Percentiles rank a stretch among this genome's conserved stretches.
Evolutionary conservation across 2,113 vertebrate genomes (phyloP).

Genomic region (Poeciliopsis prolifica): DNA sequence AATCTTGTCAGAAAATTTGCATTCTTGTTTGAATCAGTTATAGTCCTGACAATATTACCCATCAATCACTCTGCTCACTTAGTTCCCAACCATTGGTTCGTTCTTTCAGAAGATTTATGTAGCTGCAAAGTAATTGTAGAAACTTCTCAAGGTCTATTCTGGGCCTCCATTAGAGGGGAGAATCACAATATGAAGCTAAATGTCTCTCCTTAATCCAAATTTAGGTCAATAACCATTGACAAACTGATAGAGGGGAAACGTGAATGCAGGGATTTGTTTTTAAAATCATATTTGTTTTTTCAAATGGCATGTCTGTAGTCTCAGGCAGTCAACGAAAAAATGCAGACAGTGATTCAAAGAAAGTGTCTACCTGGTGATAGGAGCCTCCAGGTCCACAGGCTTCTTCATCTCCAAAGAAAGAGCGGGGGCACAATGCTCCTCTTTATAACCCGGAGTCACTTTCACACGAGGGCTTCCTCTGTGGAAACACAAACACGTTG

Average conservation of each 20-base stretch:
- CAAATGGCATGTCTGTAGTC: background rate
- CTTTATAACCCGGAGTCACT: constrained; percentile 91
- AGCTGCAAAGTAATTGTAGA: constrained; percentile 4
- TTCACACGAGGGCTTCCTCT: constrained; percentile 93
- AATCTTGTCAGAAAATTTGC: constrained; percentile 1
- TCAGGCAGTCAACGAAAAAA: background rate
- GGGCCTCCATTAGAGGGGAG: too few species aligned
- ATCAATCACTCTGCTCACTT: constrained; percentile 3
- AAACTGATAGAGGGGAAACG: background rate
- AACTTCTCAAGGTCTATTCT: background rate
- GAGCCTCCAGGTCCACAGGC: constrained; percentile 92
- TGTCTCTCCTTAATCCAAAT: too few species aligned
- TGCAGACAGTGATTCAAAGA: background rate
- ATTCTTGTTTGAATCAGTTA: background rate
- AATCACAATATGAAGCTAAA: too few species aligned
- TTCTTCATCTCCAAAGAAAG: constrained; percentile 94
- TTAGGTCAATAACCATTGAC: background rate
- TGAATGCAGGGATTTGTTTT: background rate
- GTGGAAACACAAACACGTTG: constrained; percentile 33
- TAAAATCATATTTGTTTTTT: too few species aligned
- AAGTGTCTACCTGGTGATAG: constrained; percentile 88
- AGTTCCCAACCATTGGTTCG: background rate
- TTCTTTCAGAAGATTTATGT: background rate
- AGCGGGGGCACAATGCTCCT: constrained; percentile 94
- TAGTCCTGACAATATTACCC: background rate